Base-by-base conservation (phyloP, 2,888 invertebrate genomes). In the Podotricha telesiphe region DNA sequence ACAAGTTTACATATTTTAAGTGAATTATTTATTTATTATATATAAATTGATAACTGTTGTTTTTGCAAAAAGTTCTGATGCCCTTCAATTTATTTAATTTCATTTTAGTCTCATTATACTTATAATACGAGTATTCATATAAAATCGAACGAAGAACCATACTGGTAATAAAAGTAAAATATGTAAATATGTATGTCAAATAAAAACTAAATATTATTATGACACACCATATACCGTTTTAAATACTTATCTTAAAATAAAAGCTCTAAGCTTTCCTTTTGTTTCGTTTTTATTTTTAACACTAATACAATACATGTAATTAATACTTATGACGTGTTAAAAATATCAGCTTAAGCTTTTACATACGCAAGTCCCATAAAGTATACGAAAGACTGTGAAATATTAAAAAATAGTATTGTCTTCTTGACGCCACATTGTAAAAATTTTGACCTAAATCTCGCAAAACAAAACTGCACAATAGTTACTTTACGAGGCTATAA, bases 391-490 rank as follows among this genome's bases (percentile, higher is more conserved):
- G 34, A 37, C 82, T 81, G 78, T 85, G 87, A 86, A 86, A 85
- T 79, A 80, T 85, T 82, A 80, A 78, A 79, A 80, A 73, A 75
- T 75, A 75, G 83, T 79, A 86, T 90, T 89, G 86, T 89, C 79
- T 81, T 79, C 80, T 80, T 83, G 86, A 90, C 89, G 89, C 89
- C 91, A 88, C 86, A 85, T 86, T 90, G 87, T 90, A 91, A 91
- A 92, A 90, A 88, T 88, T 74, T 87, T 90, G 91, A 91, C 90
- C 91, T 83, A 91, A 90, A 91, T 91, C 89, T 86, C 80, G 86
- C 88, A 84, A 90, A 91, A 92, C 90, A 89, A 91, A 89, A 89
- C 82, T 86, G 83, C 86, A 90, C 91, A 91, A 91, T 91, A 87
- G 86, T 85, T 88, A 86, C 85, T 93, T 93, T 91, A 91, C 86